phyloP scores from a whole-genome alignment of 2,888 invertebrate species.

The Lutraria lutraria region DNA sequence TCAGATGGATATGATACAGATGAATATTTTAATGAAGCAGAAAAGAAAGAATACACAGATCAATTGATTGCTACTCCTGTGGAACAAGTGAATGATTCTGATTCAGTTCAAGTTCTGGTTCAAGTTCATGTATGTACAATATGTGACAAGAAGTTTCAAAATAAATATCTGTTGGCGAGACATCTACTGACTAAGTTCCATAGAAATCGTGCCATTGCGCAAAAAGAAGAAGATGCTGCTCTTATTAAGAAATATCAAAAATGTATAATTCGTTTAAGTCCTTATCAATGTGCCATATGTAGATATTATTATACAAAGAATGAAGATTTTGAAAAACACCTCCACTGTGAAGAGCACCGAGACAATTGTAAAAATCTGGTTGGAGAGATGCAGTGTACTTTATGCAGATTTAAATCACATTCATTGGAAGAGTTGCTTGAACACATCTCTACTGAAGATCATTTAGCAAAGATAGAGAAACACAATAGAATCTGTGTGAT shows the following conservation, averaged over 20 bases:
- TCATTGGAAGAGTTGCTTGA: constrained; percentile 75
- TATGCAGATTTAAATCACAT: constrained; percentile 80
- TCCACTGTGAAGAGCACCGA: constrained; percentile 75
- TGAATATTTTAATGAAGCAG: constrained; percentile 39
- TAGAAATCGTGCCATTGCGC: constrained; percentile 89
- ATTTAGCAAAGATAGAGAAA: constrained; percentile 68
- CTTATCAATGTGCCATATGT: constrained; percentile 94
- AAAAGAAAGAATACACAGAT: background rate
- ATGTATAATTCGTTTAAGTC: constrained; percentile 93
- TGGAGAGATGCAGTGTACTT: constrained; percentile 82
- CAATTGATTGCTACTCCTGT: background rate
- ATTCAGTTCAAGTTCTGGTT: constrained; percentile 34
- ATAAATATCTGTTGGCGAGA: constrained; percentile 81
- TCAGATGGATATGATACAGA: constrained; percentile 46
- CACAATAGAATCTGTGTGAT: constrained; percentile 79
- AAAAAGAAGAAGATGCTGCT: constrained; percentile 87
- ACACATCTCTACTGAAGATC: constrained; percentile 78
- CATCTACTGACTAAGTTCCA: constrained; percentile 94
- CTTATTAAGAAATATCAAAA: constrained; percentile 93
- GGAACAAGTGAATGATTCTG: background rate
- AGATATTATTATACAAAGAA: constrained; percentile 93
- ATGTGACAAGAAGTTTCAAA: constrained; percentile 82
- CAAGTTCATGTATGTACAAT: constrained; percentile 74
- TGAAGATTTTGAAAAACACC: constrained; percentile 89
- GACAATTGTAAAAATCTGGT: constrained; percentile 76